phyloP scores from a whole-genome alignment of 2,797 vertebrate species.

The Taeniopygia guttata region DNA sequence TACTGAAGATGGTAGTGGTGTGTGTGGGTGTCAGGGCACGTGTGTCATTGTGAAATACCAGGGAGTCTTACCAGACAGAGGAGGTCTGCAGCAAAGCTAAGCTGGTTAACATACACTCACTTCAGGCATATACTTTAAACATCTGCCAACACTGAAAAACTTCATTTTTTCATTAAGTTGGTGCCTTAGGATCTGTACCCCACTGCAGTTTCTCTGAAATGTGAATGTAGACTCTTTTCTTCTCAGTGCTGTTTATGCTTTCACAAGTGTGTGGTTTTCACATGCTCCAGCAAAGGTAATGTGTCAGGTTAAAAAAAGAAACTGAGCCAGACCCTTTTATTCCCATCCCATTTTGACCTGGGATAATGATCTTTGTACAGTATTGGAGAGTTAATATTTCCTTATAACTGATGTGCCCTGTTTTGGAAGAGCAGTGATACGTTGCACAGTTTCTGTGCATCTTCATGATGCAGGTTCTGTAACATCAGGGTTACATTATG shows the following conservation, averaged over 20 bases:
- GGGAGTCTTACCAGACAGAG: neutral
- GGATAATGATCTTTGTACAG: neutral
- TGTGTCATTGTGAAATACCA: neutral
- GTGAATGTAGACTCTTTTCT: neutral
- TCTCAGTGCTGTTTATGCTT: neutral
- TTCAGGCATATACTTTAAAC: constrained; percentile 14
- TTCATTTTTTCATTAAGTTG: constrained; percentile 20
- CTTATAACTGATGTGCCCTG: neutral
- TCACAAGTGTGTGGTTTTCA: neutral
- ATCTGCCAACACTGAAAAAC: neutral
- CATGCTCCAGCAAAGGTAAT: neutral
- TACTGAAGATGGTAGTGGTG: neutral
- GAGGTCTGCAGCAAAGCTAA: neutral
- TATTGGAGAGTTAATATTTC: neutral
- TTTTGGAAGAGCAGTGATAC: neutral
- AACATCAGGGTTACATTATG: neutral
- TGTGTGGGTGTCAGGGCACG: neutral
- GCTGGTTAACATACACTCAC: neutral
- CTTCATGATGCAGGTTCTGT: neutral
- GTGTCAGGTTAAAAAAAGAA: neutral
- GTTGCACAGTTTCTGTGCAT: neutral
- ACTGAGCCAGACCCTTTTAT: neutral
- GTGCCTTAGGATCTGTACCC: constrained; percentile 11
- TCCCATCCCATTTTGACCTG: neutral
- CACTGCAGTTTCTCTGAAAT: neutral